phyloP scores from a whole-genome alignment of 2,888 invertebrate species.

The Volucella inflata region DNA sequence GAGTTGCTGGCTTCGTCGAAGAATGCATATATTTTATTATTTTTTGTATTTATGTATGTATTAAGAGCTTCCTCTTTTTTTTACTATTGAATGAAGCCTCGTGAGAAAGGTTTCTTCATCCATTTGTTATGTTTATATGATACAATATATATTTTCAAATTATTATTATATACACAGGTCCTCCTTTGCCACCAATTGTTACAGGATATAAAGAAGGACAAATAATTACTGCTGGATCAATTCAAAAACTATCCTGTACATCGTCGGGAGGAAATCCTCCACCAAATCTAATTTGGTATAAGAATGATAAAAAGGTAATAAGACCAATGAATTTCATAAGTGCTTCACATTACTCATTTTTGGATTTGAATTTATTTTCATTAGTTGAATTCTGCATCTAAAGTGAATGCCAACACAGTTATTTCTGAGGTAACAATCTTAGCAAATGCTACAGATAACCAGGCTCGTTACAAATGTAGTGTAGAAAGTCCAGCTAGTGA shows the following conservation, averaged over 20 bases:
- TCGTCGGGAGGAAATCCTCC: constrained; percentile 82
- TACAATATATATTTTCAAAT: background rate
- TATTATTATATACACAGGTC: constrained; percentile 76
- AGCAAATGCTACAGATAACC: constrained; percentile 81
- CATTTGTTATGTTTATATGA: background rate
- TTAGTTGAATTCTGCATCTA: constrained; percentile 79
- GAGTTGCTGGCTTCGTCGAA: constrained; percentile 46
- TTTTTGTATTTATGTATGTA: no score
- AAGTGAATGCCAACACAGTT: constrained; percentile 79
- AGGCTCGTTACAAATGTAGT: constrained; percentile 82
- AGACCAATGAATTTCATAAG: no score
- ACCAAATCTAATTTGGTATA: constrained; percentile 80
- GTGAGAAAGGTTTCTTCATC: no score
- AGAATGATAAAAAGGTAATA: constrained; percentile 80
- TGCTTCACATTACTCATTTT: background rate
- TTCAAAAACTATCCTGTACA: constrained; percentile 80
- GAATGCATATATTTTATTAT: constrained; percentile 40
- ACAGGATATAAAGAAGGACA: constrained; percentile 82
- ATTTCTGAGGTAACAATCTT: constrained; percentile 80
- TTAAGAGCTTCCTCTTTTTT: no score
- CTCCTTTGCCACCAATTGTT: constrained; percentile 80
- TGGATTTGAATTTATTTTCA: background rate
- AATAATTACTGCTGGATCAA: constrained; percentile 81
- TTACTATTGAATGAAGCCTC: no score
- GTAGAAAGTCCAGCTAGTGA: constrained; percentile 82